Base-by-base conservation (phyloP, 2,113 vertebrate species). In the Cavia porcellus region DNA sequence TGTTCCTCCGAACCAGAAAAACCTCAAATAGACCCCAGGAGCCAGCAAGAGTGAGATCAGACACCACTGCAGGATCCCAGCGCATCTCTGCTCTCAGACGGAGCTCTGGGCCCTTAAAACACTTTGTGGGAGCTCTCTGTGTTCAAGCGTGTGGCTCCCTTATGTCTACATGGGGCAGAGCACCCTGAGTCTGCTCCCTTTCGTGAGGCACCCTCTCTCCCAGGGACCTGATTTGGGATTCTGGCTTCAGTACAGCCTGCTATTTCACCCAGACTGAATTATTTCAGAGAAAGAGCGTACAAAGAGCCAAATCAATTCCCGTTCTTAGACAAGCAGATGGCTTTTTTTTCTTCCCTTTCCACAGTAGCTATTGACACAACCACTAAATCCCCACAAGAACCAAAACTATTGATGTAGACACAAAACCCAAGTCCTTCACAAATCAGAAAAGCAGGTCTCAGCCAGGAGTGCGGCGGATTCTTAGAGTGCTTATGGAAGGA, bases 381-480 rank as follows among this genome's bases (percentile, higher is more conserved):
- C 83, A 91, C 50, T 42, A 61, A 62, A 85, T 93, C 30, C 75
- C 66, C 86, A 30, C 64, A 90, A 83, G 81, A 85, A 85, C 81
- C 91, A 80, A 66, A 84, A 30, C 83, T n/a, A 47, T 42, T 59
- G 64, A 4, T 47, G 79, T 28, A 68, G 74, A 89, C 82, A 47
- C 86, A 75, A 92, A 90, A 83, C 79, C 59, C 62, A 86, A n/a
- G 90, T 62, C 64, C 74, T 45, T 89, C 83, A 35, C 91, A 72
- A 35, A 57, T 93, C 89, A 81, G 62, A 55, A 25, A 74, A 89
- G 20, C 5, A 0, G 68, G n/a, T 42, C 81, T 86, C 10, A 25
- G 95, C 79, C 88, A 84, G 30, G 38, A 5, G 14, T 28, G 14
- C 0, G 12, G 45, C 38, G 3, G 24, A 30, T 42, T 83, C 64